Conservation (phyloP, 2,888 invertebrate genomes). For the Parnassius smintheus region DNA sequence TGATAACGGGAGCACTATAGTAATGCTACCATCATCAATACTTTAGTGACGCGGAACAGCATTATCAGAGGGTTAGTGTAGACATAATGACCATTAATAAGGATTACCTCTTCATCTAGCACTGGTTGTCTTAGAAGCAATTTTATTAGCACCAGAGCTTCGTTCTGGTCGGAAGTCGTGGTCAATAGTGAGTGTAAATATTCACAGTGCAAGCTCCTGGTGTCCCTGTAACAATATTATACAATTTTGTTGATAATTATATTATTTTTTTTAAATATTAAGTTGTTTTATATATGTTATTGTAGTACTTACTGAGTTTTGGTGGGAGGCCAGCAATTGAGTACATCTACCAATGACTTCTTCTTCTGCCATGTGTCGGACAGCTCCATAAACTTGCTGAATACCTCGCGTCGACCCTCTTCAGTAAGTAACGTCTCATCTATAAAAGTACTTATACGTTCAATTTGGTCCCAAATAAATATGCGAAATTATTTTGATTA, state of each 20-base stretch:
- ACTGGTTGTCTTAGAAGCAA: slow-evolving; percentile 53
- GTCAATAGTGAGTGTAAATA: slow-evolving; percentile 47
- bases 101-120: slow-evolving; percentile 54
- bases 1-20: too few relatives aligned
- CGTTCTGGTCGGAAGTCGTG: slow-evolving; percentile 38
- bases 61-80: too few relatives aligned
- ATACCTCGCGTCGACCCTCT: slow-evolving; percentile 48
- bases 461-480: too few relatives aligned
- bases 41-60: too few relatives aligned
- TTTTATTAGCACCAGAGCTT: slow-evolving; percentile 57
- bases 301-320: slow-evolving; percentile 20
- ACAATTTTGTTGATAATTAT: too few relatives aligned
- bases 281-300: too few relatives aligned
- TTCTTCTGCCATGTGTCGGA: slow-evolving; percentile 53
- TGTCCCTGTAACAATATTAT: slow-evolving; percentile 39
- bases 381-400: slow-evolving; percentile 40
- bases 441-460: slow-evolving; percentile 30
- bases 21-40: too few relatives aligned
- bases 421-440: slow-evolving; percentile 51
- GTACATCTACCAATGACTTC: slow-evolving; percentile 63
- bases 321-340: slow-evolving; percentile 64
- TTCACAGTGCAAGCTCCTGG: slow-evolving; percentile 54
- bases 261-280: too few relatives aligned
- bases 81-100: too few relatives aligned
- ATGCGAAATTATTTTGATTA: too few relatives aligned